Percentiles rank a stretch among this genome's conserved stretches.
Evolutionary conservation across 2,113 vertebrate species (phyloP).

Genomic region (Daubentonia madagascariensis): DNA sequence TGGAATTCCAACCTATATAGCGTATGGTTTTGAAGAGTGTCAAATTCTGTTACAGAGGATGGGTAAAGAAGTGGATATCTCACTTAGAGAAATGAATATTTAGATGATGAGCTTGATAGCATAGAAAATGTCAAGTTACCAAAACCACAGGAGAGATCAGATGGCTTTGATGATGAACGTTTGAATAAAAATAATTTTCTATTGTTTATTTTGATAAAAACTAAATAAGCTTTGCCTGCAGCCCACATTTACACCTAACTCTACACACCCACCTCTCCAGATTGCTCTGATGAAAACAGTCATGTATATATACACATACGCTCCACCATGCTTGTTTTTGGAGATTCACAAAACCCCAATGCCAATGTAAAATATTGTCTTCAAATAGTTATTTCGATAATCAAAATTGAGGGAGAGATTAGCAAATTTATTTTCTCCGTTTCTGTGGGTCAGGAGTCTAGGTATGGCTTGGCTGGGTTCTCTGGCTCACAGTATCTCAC

Average conservation of each 20-base stretch:
- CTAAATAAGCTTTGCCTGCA: background rate
- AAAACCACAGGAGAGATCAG: background rate
- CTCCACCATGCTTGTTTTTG: background rate
- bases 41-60: background rate
- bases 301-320: background rate
- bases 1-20: background rate
- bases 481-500: background rate
- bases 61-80: background rate
- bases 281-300: background rate
- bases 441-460: background rate
- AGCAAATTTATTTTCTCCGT: background rate
- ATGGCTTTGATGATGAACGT: background rate
- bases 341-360: background rate
- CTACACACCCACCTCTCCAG: too few species aligned
- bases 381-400: background rate
- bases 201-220: background rate
- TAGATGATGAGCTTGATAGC: background rate
- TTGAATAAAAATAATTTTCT: background rate
- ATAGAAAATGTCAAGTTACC: background rate
- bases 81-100: slow-evolving; percentile 1
- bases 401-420: background rate
- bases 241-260: background rate
- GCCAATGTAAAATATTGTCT: background rate
- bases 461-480: background rate
- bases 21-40: background rate